Evolutionary conservation across 2,888 invertebrate species (phyloP).

Genomic region (Steinernema carpocapsae): DNA sequence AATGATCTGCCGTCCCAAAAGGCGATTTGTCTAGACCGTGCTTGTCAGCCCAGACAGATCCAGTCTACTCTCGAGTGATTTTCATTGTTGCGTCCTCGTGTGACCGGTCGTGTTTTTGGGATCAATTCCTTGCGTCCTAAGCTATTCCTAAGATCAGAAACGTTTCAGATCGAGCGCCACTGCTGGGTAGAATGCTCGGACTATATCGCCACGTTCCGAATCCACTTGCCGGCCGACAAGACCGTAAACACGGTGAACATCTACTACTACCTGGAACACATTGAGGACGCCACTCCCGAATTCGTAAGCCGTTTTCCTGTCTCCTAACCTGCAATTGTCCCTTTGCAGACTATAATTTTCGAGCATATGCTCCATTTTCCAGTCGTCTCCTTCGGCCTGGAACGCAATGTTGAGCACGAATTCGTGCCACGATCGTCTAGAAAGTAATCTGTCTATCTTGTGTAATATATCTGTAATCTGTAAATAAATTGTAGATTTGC

Average conservation of each 20-base stretch:
- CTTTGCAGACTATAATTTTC: neutral
- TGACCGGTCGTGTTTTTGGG: too few relatives aligned
- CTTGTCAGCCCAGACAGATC: too few relatives aligned
- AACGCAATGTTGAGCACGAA: neutral
- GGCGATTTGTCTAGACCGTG: too few relatives aligned
- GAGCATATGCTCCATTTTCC: conserved; percentile 12
- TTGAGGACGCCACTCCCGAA: neutral
- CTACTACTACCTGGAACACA: conserved; percentile 8
- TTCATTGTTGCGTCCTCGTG: too few relatives aligned
- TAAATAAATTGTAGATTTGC: too few relatives aligned
- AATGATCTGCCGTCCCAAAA: too few relatives aligned
- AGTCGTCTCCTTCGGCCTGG: neutral
- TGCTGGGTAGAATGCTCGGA: conserved; percentile 12
- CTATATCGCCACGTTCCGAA: conserved; percentile 10
- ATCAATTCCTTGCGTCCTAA: too few relatives aligned
- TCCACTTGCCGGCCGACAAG: neutral
- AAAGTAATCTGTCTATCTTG: too few relatives aligned
- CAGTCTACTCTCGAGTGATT: too few relatives aligned
- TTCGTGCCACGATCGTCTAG: neutral
- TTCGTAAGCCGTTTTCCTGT: conserved; percentile 1
- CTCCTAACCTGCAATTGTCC: neutral
- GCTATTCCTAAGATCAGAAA: too few relatives aligned
- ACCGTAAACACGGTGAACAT: conserved; percentile 6
- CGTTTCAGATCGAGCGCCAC: neutral
- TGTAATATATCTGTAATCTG: neutral